phyloP scores from a whole-genome alignment of 1,140 invertebrate species.

The Diabrotica virgifera region DNA sequence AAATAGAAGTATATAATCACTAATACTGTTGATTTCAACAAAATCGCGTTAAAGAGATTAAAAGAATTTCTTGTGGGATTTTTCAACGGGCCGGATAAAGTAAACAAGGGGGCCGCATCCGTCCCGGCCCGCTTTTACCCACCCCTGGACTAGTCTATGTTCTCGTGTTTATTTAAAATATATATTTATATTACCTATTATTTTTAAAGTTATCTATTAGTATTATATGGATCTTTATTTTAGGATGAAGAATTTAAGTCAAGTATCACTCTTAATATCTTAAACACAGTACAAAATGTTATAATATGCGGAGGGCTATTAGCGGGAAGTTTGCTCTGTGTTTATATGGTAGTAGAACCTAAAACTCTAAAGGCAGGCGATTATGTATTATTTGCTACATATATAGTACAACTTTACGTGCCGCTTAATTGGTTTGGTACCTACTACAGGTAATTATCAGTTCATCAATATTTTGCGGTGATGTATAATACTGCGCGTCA shows the following conservation, averaged over 20 bases:
- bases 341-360: conserved; percentile 71
- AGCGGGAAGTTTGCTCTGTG: conserved; percentile 83
- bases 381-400: conserved; percentile 91
- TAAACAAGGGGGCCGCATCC: too few species aligned
- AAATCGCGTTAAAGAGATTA: too few species aligned
- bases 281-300: conserved; percentile 87
- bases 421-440: conserved; percentile 97
- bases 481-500: conserved; percentile 4
- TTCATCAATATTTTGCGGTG: not conserved
- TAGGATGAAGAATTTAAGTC: conserved; percentile 87
- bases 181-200: too few species aligned
- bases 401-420: conserved; percentile 94
- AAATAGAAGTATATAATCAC: too few species aligned
- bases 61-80: too few species aligned
- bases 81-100: too few species aligned
- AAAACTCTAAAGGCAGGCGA: conserved; percentile 82
- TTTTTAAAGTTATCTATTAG: too few species aligned
- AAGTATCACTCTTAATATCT: conserved; percentile 78
- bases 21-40: too few species aligned
- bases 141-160: too few species aligned
- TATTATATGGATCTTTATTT: not conserved
- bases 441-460: conserved; percentile 78
- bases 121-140: too few species aligned
- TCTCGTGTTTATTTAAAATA: too few species aligned
- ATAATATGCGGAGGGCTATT: conserved; percentile 85